Evolutionary conservation across 2,113 vertebrate genomes (phyloP).

Genomic region (Bungarus multicinctus): DNA sequence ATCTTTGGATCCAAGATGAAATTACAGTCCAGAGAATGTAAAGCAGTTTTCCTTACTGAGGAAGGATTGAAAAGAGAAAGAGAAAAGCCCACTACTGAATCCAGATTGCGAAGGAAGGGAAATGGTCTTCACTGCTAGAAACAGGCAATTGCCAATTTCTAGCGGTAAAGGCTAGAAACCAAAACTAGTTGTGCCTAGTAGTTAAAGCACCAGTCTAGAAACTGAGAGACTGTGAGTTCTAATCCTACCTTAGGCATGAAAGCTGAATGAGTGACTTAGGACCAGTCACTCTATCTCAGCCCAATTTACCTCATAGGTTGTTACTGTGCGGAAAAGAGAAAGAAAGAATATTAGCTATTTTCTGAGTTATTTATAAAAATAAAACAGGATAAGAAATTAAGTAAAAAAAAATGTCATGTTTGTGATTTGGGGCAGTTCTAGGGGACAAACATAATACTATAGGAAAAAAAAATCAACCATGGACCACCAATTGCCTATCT

Average conservation of each 20-base stretch:
- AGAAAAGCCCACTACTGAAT: background rate
- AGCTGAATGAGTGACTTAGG: background rate
- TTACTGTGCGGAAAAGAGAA: background rate
- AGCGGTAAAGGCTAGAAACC: background rate
- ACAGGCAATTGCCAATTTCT: background rate
- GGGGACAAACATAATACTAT: background rate
- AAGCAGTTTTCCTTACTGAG: background rate
- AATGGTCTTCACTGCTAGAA: background rate
- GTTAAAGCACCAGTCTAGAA: background rate
- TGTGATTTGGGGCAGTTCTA: background rate
- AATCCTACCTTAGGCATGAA: background rate
- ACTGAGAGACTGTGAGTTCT: background rate
- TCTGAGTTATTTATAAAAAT: background rate
- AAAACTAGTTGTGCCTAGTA: background rate
- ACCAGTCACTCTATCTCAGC: background rate
- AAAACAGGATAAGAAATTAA: background rate
- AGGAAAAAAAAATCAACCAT: background rate
- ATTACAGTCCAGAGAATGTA: background rate
- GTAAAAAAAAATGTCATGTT: background rate
- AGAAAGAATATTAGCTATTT: background rate
- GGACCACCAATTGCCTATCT: background rate
- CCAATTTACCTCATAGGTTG: background rate
- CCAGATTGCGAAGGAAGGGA: background rate
- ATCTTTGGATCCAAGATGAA: background rate
- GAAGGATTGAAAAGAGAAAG: background rate